A percentile compares a stretch with the other conserved stretches of the same genome.
Evolutionary conservation across 2,113 vertebrate genomes (phyloP).

Genomic region (Aplodontia rufa): DNA sequence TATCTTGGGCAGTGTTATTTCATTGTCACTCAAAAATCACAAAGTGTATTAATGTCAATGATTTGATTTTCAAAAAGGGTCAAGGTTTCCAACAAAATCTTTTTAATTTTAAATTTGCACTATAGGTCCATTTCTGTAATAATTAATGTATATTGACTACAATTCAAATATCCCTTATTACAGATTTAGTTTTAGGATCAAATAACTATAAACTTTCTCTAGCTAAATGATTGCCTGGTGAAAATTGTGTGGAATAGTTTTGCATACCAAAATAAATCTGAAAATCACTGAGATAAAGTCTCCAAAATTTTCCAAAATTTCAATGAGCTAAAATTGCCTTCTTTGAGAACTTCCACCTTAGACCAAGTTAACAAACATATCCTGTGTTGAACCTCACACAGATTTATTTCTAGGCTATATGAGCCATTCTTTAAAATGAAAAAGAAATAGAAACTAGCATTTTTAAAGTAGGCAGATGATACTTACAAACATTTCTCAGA

Average conservation of each 20-base stretch:
- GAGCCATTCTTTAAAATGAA: not conserved
- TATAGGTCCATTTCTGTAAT: not conserved
- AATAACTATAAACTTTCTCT: not conserved
- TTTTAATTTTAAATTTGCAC: not conserved
- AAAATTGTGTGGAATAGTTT: not conserved
- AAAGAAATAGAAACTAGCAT: not conserved
- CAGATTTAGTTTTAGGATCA: not conserved
- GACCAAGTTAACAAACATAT: not conserved
- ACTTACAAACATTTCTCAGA: not conserved
- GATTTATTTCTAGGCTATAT: not conserved
- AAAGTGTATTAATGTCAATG: not conserved
- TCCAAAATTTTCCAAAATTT: not conserved
- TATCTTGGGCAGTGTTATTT: not conserved
- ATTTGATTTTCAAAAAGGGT: not conserved
- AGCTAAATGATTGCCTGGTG: not conserved
- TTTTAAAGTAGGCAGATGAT: not conserved
- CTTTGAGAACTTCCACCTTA: not conserved
- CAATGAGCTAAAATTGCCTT: not conserved
- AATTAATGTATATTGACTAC: not conserved
- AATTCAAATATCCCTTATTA: not conserved
- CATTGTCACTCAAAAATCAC: not conserved
- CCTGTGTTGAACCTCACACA: not conserved
- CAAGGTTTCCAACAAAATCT: not conserved
- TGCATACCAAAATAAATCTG: not conserved
- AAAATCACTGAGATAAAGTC: not conserved